These are phyloP conservation scores for Rhombomys opimus DNA, from an alignment of 2,113 vertebrate genomes.

Conservation along the genomic window DNA sequence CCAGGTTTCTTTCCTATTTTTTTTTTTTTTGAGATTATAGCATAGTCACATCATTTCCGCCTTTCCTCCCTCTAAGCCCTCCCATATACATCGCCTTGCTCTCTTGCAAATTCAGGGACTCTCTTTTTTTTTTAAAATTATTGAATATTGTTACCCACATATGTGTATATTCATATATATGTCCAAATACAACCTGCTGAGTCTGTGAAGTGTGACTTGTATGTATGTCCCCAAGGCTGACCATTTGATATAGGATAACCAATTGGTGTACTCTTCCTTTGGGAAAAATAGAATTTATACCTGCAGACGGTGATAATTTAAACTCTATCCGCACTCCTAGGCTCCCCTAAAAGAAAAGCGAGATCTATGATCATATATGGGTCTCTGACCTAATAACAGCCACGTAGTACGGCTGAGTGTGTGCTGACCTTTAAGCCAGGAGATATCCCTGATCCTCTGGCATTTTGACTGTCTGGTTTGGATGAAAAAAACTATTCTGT, in stretches of 20 bases:
- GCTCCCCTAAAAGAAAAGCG: neutral
- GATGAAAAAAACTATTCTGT: neutral
- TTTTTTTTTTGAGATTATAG: neutral
- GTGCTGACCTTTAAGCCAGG: neutral
- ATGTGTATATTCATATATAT: neutral
- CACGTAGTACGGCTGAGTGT: neutral
- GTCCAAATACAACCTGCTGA: neutral
- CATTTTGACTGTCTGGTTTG: constrained; percentile 43
- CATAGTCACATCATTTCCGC: neutral
- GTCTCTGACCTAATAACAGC: neutral
- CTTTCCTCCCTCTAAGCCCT: neutral
- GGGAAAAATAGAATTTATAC: neutral
- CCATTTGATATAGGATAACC: neutral
- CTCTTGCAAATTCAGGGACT: neutral
- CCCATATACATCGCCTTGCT: neutral
- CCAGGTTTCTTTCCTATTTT: neutral
- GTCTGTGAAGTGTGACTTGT: neutral
- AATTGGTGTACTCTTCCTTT: neutral
- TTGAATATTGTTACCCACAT: neutral
- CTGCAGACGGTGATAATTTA: neutral
- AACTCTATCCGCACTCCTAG: neutral
- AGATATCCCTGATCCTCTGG: neutral
- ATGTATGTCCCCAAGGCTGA: neutral
- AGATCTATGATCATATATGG: neutral
- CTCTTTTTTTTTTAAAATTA: no score